Evolutionary conservation across 2,797 vertebrate genomes (phyloP), one percentile per base, ranked within the genome.

Genomic region (Lindbergichthys nudifrons): DNA sequence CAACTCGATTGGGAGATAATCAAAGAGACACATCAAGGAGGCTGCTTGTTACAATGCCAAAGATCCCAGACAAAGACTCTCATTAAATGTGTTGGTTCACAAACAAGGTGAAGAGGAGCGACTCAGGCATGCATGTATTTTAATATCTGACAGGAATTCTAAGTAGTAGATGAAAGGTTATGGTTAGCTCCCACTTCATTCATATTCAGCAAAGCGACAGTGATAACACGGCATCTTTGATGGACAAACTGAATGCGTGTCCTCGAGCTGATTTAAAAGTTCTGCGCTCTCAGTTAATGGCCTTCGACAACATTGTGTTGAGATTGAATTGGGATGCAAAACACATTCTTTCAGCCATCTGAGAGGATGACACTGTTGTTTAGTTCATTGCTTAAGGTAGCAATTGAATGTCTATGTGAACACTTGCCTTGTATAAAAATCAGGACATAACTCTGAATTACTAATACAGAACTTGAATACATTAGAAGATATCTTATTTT

Each of bases 11-110:
- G 89, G 77, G 87, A 81, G 87, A 87, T 90, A 92, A 92, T 94
- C 90, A 91, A 91, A 93, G 84, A 88, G 81, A 81, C 87, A 82
- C 87, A 91, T 93, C 87, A 91, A 93, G 90, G 83, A 78, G 80
- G 65, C 79, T 80, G 82, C 89, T 91, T 90, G 91, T 90, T 93
- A 89, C 82, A 82, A 86, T 85, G 84, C 67, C 83, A 89, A 89
- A 86, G 86, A 86, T 92, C 77, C 79, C 74, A 12, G 76, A 85
- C 83, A 88, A 80, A 85, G 64, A 74, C 76, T 80, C 87, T 93
- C 91, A 92, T 94, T 94, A 92, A 90, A 90, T 77, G 72, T 85
- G 78, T 72, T 21, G 87, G 80, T 89, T 89, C 88, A 64, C 80
- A 92, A 92, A 91, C 85, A 88, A 88, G 87, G 89, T 90, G 89